A percentile compares a stretch with the other conserved stretches of the same genome.
Evolutionary conservation across 2,888 invertebrate species (phyloP).

Genomic region (Agonum fuliginosum): DNA sequence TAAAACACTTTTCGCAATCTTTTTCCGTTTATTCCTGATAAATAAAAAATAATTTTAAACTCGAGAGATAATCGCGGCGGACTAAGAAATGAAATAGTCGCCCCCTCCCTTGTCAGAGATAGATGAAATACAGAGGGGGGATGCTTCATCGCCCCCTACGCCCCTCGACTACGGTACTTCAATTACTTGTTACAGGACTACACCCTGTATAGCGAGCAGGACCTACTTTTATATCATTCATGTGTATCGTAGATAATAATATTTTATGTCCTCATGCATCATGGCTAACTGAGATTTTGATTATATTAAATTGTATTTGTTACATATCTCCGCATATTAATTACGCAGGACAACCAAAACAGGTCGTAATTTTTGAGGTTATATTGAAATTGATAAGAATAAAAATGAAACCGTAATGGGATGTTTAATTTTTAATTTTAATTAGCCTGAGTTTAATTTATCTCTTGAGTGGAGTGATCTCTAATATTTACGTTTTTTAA

Average conservation of each 20-base stretch:
- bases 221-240: constrained; percentile 43
- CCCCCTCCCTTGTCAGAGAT: constrained; percentile 24
- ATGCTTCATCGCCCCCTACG: not conserved
- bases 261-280: constrained; percentile 33
- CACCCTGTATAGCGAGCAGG: constrained; percentile 7
- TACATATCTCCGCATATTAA: constrained; percentile 21
- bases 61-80: constrained; percentile 23
- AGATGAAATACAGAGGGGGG: constrained; percentile 40
- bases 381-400: not conserved
- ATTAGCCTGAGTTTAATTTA: not conserved
- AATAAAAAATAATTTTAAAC: constrained; percentile 34
- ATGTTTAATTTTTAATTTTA: constrained; percentile 29
- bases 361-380: not conserved
- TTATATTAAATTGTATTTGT: constrained; percentile 33
- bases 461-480: no score
- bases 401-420: constrained; percentile 2
- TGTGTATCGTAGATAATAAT: constrained; percentile 43
- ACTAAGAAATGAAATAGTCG: constrained; percentile 42
- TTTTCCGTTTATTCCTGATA: not conserved
- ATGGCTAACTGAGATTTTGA: constrained; percentile 31
- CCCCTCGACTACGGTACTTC: constrained; percentile 1
- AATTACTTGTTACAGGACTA: constrained; percentile 38
- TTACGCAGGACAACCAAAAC: not conserved
- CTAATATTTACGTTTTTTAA: not conserved
- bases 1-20: constrained; percentile 1